phyloP scores from a whole-genome alignment of 2,113 vertebrate genomes.

The Symphodus melops region DNA sequence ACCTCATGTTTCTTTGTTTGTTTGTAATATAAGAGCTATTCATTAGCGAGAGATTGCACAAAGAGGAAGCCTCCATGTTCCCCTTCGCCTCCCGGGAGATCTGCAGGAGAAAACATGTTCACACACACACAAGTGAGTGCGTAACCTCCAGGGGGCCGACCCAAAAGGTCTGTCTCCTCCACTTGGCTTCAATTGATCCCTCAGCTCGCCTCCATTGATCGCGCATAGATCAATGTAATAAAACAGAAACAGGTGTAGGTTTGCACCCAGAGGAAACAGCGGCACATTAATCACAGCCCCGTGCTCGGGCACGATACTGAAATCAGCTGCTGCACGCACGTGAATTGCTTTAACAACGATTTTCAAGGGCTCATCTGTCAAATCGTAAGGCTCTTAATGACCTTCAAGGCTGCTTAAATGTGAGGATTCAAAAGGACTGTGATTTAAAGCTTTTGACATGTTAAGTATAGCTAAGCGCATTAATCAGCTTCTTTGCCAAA shows the following conservation, averaged over 20 bases:
- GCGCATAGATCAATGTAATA: conserved; percentile 58
- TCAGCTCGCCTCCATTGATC: conserved; percentile 61
- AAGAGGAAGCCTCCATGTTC: conserved; percentile 8
- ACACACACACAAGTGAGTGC: conserved; percentile 7
- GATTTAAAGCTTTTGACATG: background rate
- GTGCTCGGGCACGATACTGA: background rate
- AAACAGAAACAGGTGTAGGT: conserved; percentile 69
- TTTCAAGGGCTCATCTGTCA: conserved; percentile 37
- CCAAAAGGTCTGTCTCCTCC: conserved; percentile 41
- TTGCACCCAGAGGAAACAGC: conserved; percentile 40
- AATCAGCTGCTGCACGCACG: background rate
- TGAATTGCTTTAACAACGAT: conserved; percentile 36
- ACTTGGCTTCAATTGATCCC: conserved; percentile 54
- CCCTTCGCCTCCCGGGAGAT: background rate
- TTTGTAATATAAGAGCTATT: conserved; percentile 37
- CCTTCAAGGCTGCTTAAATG: conserved; percentile 10
- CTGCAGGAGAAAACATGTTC: background rate
- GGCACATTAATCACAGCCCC: conserved; percentile 52
- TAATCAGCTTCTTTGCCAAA: background rate
- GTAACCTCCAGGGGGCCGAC: conserved; percentile 28
- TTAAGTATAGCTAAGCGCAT: conserved; percentile 11
- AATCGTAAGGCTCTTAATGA: conserved; percentile 27
- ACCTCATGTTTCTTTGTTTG: conserved; percentile 20
- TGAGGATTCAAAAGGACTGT: conserved; percentile 11
- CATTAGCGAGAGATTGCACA: conserved; percentile 31